Percentiles rank a stretch among this genome's conserved stretches.
phyloP scores from a whole-genome alignment of 2,797 vertebrate species.

The Leucoraja ocellata region DNA sequence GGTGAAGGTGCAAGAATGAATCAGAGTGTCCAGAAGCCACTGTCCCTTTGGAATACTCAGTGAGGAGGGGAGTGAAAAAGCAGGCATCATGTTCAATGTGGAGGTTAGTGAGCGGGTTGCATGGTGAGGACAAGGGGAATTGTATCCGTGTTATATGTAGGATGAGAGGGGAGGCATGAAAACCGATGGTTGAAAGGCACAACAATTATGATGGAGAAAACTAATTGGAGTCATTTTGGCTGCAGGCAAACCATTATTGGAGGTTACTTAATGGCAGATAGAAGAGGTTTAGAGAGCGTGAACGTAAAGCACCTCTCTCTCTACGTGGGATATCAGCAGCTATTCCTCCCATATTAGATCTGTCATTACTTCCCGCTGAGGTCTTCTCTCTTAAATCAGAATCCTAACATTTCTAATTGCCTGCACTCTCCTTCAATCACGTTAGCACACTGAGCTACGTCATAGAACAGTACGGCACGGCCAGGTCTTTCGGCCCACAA shows the following conservation, averaged over 20 bases:
- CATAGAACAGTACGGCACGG: background rate
- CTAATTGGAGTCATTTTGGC: background rate
- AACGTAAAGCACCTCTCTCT: background rate
- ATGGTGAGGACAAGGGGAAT: too few relatives aligned
- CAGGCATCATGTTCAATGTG: too few relatives aligned
- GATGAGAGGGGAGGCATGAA: too few relatives aligned
- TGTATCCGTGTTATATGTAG: too few relatives aligned
- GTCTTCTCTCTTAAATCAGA: background rate
- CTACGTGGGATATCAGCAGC: background rate
- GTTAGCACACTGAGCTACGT: background rate
- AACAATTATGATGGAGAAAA: too few relatives aligned
- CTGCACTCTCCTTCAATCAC: background rate
- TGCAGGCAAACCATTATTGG: background rate
- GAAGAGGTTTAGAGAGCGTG: background rate
- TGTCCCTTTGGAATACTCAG: too few relatives aligned
- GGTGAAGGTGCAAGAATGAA: too few relatives aligned
- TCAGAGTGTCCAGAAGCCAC: too few relatives aligned
- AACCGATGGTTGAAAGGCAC: too few relatives aligned
- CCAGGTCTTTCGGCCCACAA: too few relatives aligned
- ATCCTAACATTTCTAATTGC: background rate
- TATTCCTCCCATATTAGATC: background rate
- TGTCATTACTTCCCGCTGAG: background rate
- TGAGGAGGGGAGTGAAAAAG: too few relatives aligned
- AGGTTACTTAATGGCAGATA: background rate
- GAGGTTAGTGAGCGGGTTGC: too few relatives aligned